phyloP scores from a whole-genome alignment of 1,140 invertebrate species.

The Orussus abietinus region DNA sequence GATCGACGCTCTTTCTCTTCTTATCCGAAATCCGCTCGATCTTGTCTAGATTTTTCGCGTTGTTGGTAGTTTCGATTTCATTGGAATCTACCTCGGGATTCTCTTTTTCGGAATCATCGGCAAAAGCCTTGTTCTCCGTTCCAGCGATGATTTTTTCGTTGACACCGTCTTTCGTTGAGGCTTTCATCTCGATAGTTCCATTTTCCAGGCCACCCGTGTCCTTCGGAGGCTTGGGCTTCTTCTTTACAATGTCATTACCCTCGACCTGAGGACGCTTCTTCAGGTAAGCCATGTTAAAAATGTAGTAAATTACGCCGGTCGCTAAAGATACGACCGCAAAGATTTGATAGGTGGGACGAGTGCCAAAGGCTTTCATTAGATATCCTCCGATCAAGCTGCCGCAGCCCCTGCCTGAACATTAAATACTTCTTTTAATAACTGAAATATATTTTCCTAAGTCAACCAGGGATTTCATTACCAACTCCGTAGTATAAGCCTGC shows the following conservation, averaged over 20 bases:
- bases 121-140: slow-evolving; percentile 7
- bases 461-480: slow-evolving; percentile 60
- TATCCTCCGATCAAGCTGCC: slow-evolving; percentile 76
- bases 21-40: slow-evolving; percentile 34
- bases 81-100: slow-evolving; percentile 3
- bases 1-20: slow-evolving; percentile 24
- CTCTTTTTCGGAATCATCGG: no score
- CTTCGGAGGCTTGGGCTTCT: slow-evolving; percentile 43
- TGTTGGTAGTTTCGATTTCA: slow-evolving; percentile 26
- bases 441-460: slow-evolving; percentile 6
- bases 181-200: slow-evolving; percentile 13
- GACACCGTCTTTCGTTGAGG: slow-evolving; percentile 9
- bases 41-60: slow-evolving; percentile 38
- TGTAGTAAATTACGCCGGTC: slow-evolving; percentile 66
- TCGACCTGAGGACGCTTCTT: slow-evolving; percentile 52
- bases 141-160: slow-evolving; percentile 3
- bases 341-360: slow-evolving; percentile 69
- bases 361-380: slow-evolving; percentile 70
- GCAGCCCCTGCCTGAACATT: slow-evolving; percentile 66
- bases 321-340: slow-evolving; percentile 62
- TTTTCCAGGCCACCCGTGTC: slow-evolving; percentile 22
- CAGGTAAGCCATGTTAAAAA: slow-evolving; percentile 66
- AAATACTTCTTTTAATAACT: neutral
- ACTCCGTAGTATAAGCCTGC: slow-evolving; percentile 79
- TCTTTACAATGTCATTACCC: slow-evolving; percentile 56